Percentiles rank a stretch among this genome's conserved stretches.
phyloP scores from a whole-genome alignment of 2,888 invertebrate species.

The Campaea margaritaria region DNA sequence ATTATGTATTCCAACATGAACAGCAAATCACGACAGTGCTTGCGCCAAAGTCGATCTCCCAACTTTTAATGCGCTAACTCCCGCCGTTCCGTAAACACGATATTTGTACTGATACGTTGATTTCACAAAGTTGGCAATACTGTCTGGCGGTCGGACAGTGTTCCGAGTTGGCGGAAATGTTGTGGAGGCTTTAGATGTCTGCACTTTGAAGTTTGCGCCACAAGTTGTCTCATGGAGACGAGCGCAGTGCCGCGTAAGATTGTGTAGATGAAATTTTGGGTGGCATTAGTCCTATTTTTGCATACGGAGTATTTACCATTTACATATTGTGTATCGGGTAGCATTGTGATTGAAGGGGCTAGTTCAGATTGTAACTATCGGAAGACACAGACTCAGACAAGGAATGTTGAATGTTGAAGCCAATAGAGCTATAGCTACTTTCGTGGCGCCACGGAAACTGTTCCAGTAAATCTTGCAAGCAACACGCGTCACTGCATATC shows the following conservation, averaged over 20 bases:
- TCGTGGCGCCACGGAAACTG: background rate
- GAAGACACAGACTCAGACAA: too few relatives aligned
- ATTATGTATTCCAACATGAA: conserved; percentile 5
- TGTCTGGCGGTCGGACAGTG: conserved; percentile 28
- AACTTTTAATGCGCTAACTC: conserved; percentile 43
- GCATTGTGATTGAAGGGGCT: too few relatives aligned
- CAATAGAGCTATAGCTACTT: too few relatives aligned
- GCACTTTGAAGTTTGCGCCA: conserved; percentile 14
- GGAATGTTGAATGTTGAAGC: too few relatives aligned
- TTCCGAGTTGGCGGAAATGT: conserved; percentile 13
- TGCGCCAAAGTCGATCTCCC: conserved; percentile 22
- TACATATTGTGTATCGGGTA: too few relatives aligned
- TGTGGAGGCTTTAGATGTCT: conserved; percentile 10
- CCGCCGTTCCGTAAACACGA: conserved; percentile 43
- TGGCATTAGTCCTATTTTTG: too few relatives aligned
- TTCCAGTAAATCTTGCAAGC: conserved; percentile 17
- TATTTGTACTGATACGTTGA: conserved; percentile 40
- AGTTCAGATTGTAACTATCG: too few relatives aligned
- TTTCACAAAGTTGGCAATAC: conserved; percentile 44
- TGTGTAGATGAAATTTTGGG: background rate
- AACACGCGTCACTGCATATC: conserved; percentile 53
- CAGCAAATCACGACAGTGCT: conserved; percentile 7
- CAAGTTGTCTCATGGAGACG: background rate
- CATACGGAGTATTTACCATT: too few relatives aligned
- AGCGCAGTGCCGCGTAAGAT: background rate